Evolutionary conservation across 2,888 invertebrate genomes (phyloP), one percentile per base, ranked within the genome.

Genomic region (Orgyia antiqua): DNA sequence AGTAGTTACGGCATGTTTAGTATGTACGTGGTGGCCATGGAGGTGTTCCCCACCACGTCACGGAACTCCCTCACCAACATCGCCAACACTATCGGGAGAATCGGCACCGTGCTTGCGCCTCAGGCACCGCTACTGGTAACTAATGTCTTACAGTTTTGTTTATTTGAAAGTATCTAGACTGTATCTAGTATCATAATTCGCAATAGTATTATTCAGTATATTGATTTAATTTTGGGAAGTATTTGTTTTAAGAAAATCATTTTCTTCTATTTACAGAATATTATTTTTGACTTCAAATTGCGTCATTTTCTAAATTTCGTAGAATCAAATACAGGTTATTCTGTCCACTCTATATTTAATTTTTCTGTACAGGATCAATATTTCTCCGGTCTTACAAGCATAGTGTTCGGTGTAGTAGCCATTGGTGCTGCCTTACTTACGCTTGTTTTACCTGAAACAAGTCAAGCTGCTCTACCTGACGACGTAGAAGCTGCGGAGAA

Each of bases 31-130:
- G 90, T 90, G 45, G 90, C 92, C 1, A 87, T 92, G 50, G 92
- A 92, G 72, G 82, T 91, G 58, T 92, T 92, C 64, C 92, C 92
- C n/a, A 92, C 92, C 19, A 88, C 87, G 2, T 74, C 90, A 13
- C 69, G 92, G 27, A 90, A 91, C 68, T 89, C 90, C 0, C 79
- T 91, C 43, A 88, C 90, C 62, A 91, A 90, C 41, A 82, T 88
- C 39, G 91, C 91, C 56, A 90, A 89, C 41, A 92, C 90, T 50
- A 77, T 90, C 13, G 91, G 91, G 31, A 73, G 91, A 28, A 63
- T 91, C 24, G 92, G 92, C 11, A 88, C 90, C 0, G 90, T 90
- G 64, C 61, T 91, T 6, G 89, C 92, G 2, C 91, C 92, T 3
- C 91, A 91, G 58, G 87, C 89, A 7, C 91, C 91, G 2, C 65